Evolutionary conservation across 1,140 invertebrate species (phyloP).

Genomic region (Sinonovacula constricta): DNA sequence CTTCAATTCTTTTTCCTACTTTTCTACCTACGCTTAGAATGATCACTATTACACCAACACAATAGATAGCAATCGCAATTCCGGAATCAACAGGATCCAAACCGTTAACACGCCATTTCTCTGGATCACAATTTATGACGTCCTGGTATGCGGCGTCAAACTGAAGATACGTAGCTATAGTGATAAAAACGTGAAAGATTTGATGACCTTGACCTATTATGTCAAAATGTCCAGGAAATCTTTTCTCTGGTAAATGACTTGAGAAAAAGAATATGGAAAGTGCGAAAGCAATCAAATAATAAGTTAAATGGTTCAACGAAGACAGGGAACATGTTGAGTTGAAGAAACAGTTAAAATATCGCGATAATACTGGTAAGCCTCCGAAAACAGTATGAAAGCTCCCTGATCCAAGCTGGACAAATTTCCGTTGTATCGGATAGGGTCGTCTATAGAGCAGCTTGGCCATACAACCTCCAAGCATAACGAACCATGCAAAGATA

Average conservation of each 20-base stretch:
- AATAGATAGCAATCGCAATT: no score
- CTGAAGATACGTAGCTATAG: constrained; percentile 71
- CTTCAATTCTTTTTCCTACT: no score
- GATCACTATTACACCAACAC: no score
- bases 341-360: constrained; percentile 6
- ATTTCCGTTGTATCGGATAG: constrained; percentile 13
- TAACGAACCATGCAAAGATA: constrained; percentile 13
- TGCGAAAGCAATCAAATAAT: constrained; percentile 13
- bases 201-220: constrained; percentile 78
- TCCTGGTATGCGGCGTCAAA: constrained; percentile 63
- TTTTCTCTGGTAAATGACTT: constrained; percentile 76
- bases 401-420: constrained; percentile 12
- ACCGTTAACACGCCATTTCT: no score
- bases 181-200: constrained; percentile 75
- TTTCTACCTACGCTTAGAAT: no score
- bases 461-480: constrained; percentile 12
- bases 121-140: neutral
- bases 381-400: constrained; percentile 3
- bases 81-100: no score
- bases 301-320: constrained; percentile 40
- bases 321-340: neutral
- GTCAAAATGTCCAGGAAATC: constrained; percentile 78
- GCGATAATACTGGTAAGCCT: constrained; percentile 8
- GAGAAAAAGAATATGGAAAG: constrained; percentile 72
- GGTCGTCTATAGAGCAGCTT: constrained; percentile 20